Evolutionary conservation across 2,888 invertebrate genomes (phyloP).

Genomic region (Terebella lapidaria): DNA sequence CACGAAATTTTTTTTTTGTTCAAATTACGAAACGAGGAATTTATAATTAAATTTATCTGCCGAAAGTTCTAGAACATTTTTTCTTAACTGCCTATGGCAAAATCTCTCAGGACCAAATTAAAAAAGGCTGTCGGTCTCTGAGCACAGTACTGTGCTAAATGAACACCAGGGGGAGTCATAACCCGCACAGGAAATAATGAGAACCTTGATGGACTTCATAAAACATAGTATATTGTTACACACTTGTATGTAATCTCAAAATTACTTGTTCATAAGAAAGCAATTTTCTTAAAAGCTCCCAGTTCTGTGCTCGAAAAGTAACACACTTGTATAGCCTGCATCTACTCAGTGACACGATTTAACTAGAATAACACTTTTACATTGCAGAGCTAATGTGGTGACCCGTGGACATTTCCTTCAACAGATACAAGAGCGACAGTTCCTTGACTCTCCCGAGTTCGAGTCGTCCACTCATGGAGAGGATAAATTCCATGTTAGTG

Average conservation of each 20-base stretch:
- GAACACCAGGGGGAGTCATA: conserved; percentile 81
- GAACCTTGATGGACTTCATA: conserved; percentile 74
- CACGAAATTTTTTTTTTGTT: conserved; percentile 34
- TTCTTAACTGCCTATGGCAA: too few species aligned
- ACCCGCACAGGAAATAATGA: conserved; percentile 78
- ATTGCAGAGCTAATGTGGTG: conserved; percentile 67
- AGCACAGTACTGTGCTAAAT: conserved; percentile 72
- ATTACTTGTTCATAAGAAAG: neutral
- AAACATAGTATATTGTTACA: too few species aligned
- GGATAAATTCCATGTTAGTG: conserved; percentile 83
- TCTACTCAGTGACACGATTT: neutral
- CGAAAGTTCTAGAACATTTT: too few species aligned
- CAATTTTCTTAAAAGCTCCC: neutral
- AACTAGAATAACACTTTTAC: too few species aligned
- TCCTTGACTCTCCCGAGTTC: conserved; percentile 82
- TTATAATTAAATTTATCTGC: too few species aligned
- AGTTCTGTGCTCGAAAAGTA: too few species aligned
- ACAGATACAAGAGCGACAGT: conserved; percentile 76
- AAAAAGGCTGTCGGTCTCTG: conserved; percentile 74
- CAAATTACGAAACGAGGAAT: too few species aligned
- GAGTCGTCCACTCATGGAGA: conserved; percentile 79
- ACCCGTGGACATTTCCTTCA: conserved; percentile 77
- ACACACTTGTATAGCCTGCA: too few species aligned
- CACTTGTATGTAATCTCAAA: too few species aligned
- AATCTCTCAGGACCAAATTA: conserved; percentile 68